These are phyloP conservation scores for Venturia canescens DNA, from an alignment of 1,140 invertebrate genomes.

Conservation along the genomic window DNA sequence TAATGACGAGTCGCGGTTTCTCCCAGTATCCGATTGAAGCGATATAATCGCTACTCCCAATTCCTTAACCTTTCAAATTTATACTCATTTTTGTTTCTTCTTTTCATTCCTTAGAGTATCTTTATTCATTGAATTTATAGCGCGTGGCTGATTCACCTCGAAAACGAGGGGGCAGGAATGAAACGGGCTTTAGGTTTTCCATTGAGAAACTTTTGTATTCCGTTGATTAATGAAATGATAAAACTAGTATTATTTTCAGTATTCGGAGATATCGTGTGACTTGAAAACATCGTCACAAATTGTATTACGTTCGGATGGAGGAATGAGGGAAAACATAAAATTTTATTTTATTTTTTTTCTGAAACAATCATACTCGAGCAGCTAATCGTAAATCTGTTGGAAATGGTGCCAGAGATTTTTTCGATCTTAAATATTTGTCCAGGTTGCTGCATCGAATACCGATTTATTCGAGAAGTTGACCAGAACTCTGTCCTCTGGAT, in stretches of 20 bases:
- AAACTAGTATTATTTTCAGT: not conserved
- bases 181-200: not conserved
- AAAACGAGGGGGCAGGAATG: not conserved
- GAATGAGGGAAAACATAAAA: too few species aligned
- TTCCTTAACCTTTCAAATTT: not conserved
- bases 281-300: not conserved
- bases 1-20: slow-evolving; percentile 51
- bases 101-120: not conserved
- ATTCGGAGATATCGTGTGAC: not conserved
- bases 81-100: not conserved
- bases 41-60: slow-evolving; percentile 44
- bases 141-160: not conserved
- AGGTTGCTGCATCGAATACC: slow-evolving; percentile 58
- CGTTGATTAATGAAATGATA: not conserved
- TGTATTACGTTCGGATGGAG: too few species aligned
- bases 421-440: slow-evolving; percentile 22
- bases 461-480: slow-evolving; percentile 55
- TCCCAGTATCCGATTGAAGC: slow-evolving; percentile 44
- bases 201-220: not conserved
- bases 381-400: not conserved
- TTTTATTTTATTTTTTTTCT: too few species aligned
- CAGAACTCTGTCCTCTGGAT: slow-evolving; percentile 52
- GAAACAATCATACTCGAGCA: not conserved
- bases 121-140: slow-evolving; percentile 7
- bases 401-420: slow-evolving; percentile 52